Evolutionary conservation across 2,113 vertebrate species (phyloP).

Genomic region (Rafetus swinhoei): DNA sequence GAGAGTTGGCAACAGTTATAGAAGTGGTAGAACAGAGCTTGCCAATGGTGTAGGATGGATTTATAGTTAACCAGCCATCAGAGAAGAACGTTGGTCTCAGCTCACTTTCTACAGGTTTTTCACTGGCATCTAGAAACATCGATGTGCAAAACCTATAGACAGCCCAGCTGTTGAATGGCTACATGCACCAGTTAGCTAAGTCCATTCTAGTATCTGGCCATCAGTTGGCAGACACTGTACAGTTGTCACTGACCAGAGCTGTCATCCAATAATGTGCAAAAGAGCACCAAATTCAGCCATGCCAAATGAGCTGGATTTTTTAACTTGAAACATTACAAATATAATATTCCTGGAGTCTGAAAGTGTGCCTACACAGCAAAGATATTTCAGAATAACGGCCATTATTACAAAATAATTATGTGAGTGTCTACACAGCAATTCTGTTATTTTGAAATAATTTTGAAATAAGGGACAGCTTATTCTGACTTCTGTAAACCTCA

Average conservation of each 20-base stretch:
- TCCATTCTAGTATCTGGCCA: not conserved
- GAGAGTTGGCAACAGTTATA: not conserved
- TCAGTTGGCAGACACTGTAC: not conserved
- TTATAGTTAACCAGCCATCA: conserved; percentile 18
- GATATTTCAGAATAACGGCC: no score
- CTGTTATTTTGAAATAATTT: no score
- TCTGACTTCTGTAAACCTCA: no score
- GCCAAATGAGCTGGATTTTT: not conserved
- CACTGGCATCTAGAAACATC: not conserved
- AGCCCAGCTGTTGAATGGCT: not conserved
- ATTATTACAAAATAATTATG: no score
- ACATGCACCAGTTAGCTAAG: not conserved
- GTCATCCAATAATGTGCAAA: not conserved
- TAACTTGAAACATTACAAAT: not conserved
- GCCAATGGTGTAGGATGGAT: conserved; percentile 17
- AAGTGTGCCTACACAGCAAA: no score
- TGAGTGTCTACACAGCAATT: no score
- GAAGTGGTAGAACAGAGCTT: not conserved
- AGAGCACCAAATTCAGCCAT: not conserved
- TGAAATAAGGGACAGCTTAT: no score
- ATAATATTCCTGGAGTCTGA: not conserved
- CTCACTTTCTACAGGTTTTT: conserved; percentile 3
- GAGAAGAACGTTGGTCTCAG: not conserved
- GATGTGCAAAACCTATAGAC: not conserved
- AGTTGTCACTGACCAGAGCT: not conserved